A percentile compares a stretch with the other conserved stretches of the same genome.
phyloP scores from a whole-genome alignment of 2,113 vertebrate species.

The Burhinus bistriatus region DNA sequence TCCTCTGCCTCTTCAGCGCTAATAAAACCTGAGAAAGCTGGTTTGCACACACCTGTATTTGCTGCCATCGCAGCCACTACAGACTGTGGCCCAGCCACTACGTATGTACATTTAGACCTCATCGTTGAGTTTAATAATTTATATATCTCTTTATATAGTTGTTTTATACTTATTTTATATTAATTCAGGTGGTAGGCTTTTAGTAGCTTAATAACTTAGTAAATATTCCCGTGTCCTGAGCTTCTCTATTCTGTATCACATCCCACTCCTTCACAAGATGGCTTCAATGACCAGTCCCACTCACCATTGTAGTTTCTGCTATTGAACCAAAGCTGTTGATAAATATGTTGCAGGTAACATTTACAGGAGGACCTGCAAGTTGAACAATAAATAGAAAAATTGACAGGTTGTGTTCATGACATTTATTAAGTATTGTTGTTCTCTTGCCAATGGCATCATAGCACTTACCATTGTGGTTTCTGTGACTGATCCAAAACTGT shows the following conservation, averaged over 20 bases:
- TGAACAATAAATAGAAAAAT: conserved; percentile 92
- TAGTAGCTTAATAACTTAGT: conserved; percentile 7
- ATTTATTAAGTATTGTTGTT: conserved; percentile 75
- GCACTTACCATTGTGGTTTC: conserved; percentile 97
- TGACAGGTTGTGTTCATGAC: conserved; percentile 82
- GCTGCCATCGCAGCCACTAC: background rate
- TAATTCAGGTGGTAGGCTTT: background rate
- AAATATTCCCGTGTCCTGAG: background rate
- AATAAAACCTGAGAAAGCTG: background rate
- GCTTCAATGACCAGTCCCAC: conserved; percentile 84
- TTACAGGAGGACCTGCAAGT: conserved; percentile 97
- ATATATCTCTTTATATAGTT: background rate
- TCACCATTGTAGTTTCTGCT: conserved; percentile 99
- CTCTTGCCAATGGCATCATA: conserved; percentile 72
- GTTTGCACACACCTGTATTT: background rate
- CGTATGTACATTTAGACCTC: background rate
- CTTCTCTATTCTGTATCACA: conserved; percentile 11
- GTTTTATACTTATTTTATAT: background rate
- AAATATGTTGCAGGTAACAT: conserved; percentile 99
- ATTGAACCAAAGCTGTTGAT: conserved; percentile 99
- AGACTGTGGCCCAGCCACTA: background rate
- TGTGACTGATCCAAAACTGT: conserved; percentile 98
- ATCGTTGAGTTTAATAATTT: background rate
- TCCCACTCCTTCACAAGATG: conserved; percentile 78
- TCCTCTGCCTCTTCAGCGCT: background rate